Conservation (phyloP, 2,113 vertebrate genomes). For the Microcebus murinus region DNA sequence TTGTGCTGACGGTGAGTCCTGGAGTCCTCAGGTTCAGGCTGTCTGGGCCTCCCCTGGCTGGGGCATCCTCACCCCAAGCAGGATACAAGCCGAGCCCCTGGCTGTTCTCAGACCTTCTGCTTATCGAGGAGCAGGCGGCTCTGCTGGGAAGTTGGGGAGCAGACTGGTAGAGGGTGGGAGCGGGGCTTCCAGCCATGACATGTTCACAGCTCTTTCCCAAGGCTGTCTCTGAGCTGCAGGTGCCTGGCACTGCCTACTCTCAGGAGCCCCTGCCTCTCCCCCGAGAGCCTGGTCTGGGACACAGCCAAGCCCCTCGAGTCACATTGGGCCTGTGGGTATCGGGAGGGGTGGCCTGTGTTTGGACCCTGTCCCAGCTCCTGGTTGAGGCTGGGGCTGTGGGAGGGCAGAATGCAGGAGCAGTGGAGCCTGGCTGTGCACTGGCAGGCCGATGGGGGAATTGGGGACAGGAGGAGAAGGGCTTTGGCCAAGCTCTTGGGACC, state of each 20-base stretch:
- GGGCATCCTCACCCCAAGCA: background rate
- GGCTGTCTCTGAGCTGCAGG: background rate
- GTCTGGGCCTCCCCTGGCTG: background rate
- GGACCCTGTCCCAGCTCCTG: background rate
- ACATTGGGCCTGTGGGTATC: background rate
- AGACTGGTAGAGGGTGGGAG: background rate
- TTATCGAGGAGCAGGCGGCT: background rate
- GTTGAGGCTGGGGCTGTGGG: too few relatives aligned
- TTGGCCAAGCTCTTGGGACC: background rate
- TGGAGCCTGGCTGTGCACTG: background rate
- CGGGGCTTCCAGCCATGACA: background rate
- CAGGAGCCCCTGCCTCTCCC: background rate
- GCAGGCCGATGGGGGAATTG: background rate
- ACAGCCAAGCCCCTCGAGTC: background rate
- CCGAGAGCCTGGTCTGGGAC: background rate
- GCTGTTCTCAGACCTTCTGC: background rate
- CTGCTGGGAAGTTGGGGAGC: background rate
- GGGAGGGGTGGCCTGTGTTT: background rate
- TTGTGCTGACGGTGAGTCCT: background rate
- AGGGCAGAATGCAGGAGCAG: too few relatives aligned
- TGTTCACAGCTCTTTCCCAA: background rate
- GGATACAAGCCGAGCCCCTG: too few relatives aligned
- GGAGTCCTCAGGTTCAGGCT: background rate
- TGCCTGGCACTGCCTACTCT: background rate
- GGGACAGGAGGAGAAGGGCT: background rate